Evolutionary conservation across 2,113 vertebrate species (phyloP).

Genomic region (Heptranchias perlo): DNA sequence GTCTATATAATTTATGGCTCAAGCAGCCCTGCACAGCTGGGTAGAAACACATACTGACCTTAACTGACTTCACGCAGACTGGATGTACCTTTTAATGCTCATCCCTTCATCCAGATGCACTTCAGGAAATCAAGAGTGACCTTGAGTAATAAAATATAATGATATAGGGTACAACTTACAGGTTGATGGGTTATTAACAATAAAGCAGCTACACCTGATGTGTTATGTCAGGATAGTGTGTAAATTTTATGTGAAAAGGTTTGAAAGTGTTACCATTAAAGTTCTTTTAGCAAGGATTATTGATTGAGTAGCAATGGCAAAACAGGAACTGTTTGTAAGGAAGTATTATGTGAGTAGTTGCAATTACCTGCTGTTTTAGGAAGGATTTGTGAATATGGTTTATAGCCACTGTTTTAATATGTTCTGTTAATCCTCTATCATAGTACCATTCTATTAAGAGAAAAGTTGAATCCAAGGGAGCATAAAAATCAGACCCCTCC

Average conservation of each 20-base stretch:
- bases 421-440: background rate
- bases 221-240: background rate
- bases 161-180: too few species aligned
- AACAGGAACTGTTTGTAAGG: background rate
- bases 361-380: background rate
- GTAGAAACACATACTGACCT: background rate
- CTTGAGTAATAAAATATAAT: constrained; percentile 2
- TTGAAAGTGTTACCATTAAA: background rate
- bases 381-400: background rate
- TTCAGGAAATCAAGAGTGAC: background rate
- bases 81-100: background rate
- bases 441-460: background rate
- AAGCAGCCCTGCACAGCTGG: background rate
- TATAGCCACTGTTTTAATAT: background rate
- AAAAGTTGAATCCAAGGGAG: background rate
- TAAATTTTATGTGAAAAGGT: background rate
- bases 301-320: background rate
- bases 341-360: background rate
- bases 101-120: background rate
- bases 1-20: background rate
- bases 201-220: background rate
- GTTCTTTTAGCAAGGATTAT: background rate
- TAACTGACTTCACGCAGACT: background rate
- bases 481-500: background rate
- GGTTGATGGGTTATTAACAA: background rate